phyloP scores from a whole-genome alignment of 2,888 invertebrate species.

The Cyrtodaria siliqua region DNA sequence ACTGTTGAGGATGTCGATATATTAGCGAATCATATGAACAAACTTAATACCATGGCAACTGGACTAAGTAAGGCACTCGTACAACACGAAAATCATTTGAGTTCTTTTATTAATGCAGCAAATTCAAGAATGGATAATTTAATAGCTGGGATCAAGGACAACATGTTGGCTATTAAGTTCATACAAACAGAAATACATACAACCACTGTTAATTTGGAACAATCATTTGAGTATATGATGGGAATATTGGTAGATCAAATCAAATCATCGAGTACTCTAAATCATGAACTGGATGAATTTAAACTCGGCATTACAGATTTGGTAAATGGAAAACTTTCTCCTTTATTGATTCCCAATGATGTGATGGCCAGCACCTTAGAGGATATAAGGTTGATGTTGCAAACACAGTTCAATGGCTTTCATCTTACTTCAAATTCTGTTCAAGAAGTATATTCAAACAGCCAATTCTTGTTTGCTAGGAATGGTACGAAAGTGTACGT shows the following conservation, averaged over 20 bases:
- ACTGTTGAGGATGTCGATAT: background rate
- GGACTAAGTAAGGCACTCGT: background rate
- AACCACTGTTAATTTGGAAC: conserved; percentile 15
- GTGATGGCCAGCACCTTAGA: conserved; percentile 8
- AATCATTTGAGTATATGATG: conserved; percentile 21
- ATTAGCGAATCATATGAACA: conserved; percentile 3
- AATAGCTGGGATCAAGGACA: conserved; percentile 13
- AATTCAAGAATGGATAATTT: conserved; percentile 20
- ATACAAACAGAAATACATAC: conserved; percentile 26
- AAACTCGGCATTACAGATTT: conserved; percentile 23
- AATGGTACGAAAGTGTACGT: conserved; percentile 31
- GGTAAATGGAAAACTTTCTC: conserved; percentile 35
- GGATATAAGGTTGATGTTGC: conserved; percentile 25
- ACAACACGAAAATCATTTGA: conserved; percentile 2
- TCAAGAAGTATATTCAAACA: conserved; percentile 2
- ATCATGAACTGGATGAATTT: conserved; percentile 14
- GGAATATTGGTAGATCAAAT: background rate
- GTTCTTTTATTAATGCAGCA: conserved; percentile 17
- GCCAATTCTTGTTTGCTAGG: conserved; percentile 34
- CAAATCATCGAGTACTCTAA: no score
- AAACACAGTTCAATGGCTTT: no score
- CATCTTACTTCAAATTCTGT: no score
- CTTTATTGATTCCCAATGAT: conserved; percentile 13
- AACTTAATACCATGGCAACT: background rate
- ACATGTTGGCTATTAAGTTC: conserved; percentile 24